Percentiles rank a stretch among this genome's conserved stretches.
Evolutionary conservation across 2,888 invertebrate species (phyloP).

Genomic region (Andrena trimmerana): DNA sequence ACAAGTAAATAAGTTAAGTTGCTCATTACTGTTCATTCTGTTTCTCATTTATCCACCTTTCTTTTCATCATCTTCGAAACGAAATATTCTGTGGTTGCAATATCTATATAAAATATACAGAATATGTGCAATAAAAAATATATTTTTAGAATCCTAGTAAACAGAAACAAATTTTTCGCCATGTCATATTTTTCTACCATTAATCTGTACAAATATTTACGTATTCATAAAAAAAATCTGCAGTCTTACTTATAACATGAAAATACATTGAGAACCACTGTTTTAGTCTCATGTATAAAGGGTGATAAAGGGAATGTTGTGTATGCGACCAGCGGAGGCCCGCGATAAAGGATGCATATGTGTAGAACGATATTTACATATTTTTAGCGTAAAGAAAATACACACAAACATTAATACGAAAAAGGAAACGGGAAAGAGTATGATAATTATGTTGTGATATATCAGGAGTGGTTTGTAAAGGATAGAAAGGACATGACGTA

Average conservation of each 20-base stretch:
- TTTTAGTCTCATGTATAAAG: conserved; percentile 12
- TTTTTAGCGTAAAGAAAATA: conserved; percentile 22
- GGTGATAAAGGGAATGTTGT: not conserved
- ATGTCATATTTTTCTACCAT: too few relatives aligned
- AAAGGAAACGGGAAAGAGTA: conserved; percentile 46
- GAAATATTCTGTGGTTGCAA: too few relatives aligned
- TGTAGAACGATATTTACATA: conserved; percentile 6
- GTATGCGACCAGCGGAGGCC: conserved; percentile 19
- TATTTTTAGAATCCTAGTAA: too few relatives aligned
- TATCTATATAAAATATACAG: too few relatives aligned
- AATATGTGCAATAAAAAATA: too few relatives aligned
- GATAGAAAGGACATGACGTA: conserved; percentile 65
- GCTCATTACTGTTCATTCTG: too few relatives aligned
- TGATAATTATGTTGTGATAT: conserved; percentile 62
- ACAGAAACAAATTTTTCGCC: too few relatives aligned
- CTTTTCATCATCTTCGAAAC: too few relatives aligned
- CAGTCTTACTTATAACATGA: not conserved
- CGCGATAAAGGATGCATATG: not conserved
- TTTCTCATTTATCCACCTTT: too few relatives aligned
- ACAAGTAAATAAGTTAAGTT: too few relatives aligned
- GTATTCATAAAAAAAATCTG: too few relatives aligned
- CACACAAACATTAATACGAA: not conserved
- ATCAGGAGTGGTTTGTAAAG: conserved; percentile 43
- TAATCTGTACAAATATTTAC: too few relatives aligned
- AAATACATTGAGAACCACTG: conserved; percentile 27